These are phyloP conservation scores for Varanus salvator DNA, from an alignment of 2,113 vertebrate genomes.

Conservation along the genomic window DNA sequence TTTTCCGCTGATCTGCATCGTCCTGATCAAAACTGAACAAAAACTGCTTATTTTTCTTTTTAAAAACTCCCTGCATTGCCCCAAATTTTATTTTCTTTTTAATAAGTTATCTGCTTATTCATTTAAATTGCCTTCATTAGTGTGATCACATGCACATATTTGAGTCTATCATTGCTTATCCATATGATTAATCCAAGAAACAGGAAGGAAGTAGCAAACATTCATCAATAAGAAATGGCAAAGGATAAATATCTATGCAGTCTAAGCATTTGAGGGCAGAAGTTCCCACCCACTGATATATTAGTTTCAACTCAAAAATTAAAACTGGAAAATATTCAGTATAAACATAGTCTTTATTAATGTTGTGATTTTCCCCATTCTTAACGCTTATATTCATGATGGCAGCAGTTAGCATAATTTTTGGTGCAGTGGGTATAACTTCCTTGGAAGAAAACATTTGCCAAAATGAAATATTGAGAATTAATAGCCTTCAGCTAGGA, in stretches of 20 bases:
- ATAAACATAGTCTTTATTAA: background rate
- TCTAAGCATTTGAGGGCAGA: background rate
- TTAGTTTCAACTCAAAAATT: background rate
- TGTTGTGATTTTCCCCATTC: background rate
- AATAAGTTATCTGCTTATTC: too few species aligned
- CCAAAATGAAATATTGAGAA: conserved; percentile 41
- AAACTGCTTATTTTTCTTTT: background rate
- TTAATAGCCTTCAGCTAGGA: conserved; percentile 39
- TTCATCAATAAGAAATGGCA: background rate
- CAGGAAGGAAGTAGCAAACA: background rate
- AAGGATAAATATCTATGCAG: background rate
- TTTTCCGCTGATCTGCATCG: too few species aligned
- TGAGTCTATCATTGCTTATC: background rate
- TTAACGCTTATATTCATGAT: background rate
- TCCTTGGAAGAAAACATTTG: conserved; percentile 28
- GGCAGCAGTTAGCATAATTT: conserved; percentile 12
- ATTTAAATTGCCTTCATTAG: background rate
- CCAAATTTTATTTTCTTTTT: too few species aligned
- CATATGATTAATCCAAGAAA: background rate
- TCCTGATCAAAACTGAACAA: background rate
- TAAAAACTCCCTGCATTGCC: background rate
- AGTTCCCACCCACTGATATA: background rate
- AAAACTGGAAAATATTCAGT: background rate
- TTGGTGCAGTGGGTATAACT: background rate
- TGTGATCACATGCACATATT: background rate